Base-by-base conservation (phyloP, 2,888 invertebrate species). In the Sarcophaga caerulescens region DNA sequence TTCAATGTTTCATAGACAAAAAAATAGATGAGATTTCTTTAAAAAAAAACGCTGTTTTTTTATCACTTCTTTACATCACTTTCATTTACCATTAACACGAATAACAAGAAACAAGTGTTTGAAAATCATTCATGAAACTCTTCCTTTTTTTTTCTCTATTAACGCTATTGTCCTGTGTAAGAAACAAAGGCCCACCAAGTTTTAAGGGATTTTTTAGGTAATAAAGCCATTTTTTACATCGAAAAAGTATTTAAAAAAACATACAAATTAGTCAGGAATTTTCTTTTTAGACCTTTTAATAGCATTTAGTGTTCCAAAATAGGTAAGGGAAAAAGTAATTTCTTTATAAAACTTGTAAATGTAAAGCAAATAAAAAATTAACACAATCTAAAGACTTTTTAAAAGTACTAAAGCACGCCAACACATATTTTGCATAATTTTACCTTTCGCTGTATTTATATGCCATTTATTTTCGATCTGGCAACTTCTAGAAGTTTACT, bases 181-280 rank as follows among this genome's bases (percentile, higher is more conserved):
- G n/a, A 74, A 70, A 70, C 59, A 59, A 79, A 66, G 77, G 71
- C 82, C 44, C 57, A 59, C 25, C 25, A 47, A 23, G 14, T 68
- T 25, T 85, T 81, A 80, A 69, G 81, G 52, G 68, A 69, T 35
- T 35, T 68, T 71, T 66, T 57, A 21, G 23, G 62, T 84, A 70
- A 81, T 82, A 52, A 78, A 78, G 73, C 63, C 12, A 73, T 68
- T 66, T 77, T 63, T 11, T 3, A 45, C 44, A 21, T 8, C 35
- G n/a, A 44, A 71, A 71, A 57, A 62, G n/a, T 60, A 68, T n/a
- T 14, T 60, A 52, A 19, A n/a, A 14, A 78, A 68, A 66, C 25
- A 71, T 60, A 66, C 60, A 78, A 77, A 77, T 73, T 78, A 73
- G 78, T 10, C 77, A 44, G 25, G 19, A 63, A 63, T 57, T 10